Evolutionary conservation across 1,140 invertebrate species (phyloP).

Genomic region (Thaumatotibia leucotreta): DNA sequence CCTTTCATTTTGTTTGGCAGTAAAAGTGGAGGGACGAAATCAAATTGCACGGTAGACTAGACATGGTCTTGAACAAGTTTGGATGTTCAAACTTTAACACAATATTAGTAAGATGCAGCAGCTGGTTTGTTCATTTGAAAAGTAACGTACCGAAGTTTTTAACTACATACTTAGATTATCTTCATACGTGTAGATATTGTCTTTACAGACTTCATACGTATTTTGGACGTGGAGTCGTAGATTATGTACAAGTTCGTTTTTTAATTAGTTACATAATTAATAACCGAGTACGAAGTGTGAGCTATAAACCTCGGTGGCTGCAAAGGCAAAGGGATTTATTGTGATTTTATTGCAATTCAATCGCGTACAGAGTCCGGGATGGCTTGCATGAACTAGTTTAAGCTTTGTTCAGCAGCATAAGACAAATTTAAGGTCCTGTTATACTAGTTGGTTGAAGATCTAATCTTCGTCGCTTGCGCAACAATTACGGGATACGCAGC

Average conservation of each 20-base stretch:
- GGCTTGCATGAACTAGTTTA: not conserved
- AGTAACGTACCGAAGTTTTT: no score
- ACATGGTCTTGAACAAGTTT: not conserved
- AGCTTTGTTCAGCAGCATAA: not conserved
- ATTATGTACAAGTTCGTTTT: no score
- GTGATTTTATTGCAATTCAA: slow-evolving; percentile 25
- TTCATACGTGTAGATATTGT: no score
- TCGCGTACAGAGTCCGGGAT: not conserved
- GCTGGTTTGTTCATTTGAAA: not conserved
- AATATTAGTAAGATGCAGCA: not conserved
- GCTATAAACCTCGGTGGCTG: slow-evolving; percentile 23
- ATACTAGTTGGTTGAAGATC: not conserved
- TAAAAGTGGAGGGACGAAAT: not conserved
- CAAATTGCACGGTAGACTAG: not conserved
- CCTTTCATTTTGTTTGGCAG: slow-evolving; percentile 2
- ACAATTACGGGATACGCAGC: not conserved
- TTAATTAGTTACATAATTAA: no score
- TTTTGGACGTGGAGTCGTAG: no score
- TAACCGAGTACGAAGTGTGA: slow-evolving; percentile 38
- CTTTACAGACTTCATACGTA: no score
- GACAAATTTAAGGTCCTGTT: not conserved
- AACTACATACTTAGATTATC: no score
- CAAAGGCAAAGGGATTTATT: slow-evolving; percentile 37
- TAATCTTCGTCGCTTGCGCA: not conserved
- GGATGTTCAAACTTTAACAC: not conserved